Evolutionary conservation across 2,113 vertebrate genomes (phyloP).

Genomic region (Colaptes auratus): DNA sequence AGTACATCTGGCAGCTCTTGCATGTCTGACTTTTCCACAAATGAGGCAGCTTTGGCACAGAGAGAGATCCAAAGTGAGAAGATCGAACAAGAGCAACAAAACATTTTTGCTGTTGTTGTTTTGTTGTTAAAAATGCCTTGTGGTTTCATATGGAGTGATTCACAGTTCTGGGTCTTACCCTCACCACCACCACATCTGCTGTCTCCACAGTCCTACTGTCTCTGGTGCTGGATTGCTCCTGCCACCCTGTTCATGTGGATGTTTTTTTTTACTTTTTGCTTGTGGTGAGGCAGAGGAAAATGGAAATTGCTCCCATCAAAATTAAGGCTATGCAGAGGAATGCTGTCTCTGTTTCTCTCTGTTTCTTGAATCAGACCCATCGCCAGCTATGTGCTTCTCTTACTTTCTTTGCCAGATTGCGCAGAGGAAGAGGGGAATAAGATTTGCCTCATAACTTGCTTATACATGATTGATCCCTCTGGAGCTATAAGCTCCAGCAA

Average conservation of each 20-base stretch:
- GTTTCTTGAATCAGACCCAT: not conserved
- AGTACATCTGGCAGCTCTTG: not conserved
- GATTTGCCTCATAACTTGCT: not conserved
- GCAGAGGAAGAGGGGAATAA: not conserved
- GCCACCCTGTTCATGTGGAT: rapidly evolving
- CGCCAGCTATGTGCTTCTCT: not conserved
- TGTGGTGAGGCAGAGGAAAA: not conserved
- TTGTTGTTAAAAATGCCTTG: not conserved
- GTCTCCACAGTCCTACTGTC: not conserved
- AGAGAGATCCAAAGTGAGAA: not conserved
- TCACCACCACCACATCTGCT: not conserved
- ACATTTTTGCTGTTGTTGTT: not conserved
- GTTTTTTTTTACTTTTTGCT: not conserved
- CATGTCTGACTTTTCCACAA: not conserved
- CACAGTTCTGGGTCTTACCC: not conserved
- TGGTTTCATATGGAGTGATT: not conserved
- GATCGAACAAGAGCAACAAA: not conserved
- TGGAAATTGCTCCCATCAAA: not conserved
- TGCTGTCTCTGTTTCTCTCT: not conserved
- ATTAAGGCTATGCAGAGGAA: not conserved
- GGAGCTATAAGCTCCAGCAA: not conserved
- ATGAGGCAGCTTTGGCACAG: not conserved
- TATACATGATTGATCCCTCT: not conserved
- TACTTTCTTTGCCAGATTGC: not conserved
- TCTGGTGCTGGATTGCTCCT: rapidly evolving